These are phyloP conservation scores for Dicranocentrus wangi DNA, from an alignment of 2,888 invertebrate genomes.

Conservation along the genomic window DNA sequence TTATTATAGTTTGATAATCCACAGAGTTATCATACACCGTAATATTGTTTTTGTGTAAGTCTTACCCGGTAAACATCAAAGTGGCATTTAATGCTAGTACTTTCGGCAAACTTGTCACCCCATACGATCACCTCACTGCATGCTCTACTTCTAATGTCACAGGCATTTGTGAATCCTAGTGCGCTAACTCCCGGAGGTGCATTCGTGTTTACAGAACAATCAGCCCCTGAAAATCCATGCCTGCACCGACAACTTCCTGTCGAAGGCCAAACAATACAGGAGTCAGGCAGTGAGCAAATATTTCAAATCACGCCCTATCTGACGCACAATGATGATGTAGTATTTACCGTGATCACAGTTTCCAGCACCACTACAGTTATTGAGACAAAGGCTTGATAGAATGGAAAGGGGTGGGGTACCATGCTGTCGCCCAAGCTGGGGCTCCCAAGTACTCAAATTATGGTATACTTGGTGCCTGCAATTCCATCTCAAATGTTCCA, in stretches of 20 bases:
- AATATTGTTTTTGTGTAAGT: too few relatives aligned
- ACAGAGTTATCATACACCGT: too few relatives aligned
- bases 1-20: too few relatives aligned
- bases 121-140: constrained; percentile 73
- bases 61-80: constrained; percentile 73
- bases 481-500: constrained; percentile 73
- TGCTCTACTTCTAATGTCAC: constrained; percentile 73
- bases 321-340: too few relatives aligned
- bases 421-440: constrained; percentile 71
- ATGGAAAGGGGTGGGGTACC: constrained; percentile 71
- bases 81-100: constrained; percentile 71
- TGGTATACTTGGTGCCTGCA: constrained; percentile 73
- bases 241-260: constrained; percentile 70
- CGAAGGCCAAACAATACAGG: constrained; percentile 5
- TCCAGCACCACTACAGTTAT: constrained; percentile 70
- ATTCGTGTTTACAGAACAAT: constrained; percentile 71
- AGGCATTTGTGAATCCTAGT: constrained; percentile 68
- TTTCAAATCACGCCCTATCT: too few relatives aligned
- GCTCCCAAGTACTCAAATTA: constrained; percentile 73
- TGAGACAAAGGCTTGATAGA: constrained; percentile 71
- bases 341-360: constrained; percentile 70
- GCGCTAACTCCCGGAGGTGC: constrained; percentile 60
- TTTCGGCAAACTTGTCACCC: constrained; percentile 72
- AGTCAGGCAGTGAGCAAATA: too few relatives aligned
- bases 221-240: constrained; percentile 69